Base-by-base conservation (phyloP, 2,113 vertebrate species). In the Eclectus roratus region DNA sequence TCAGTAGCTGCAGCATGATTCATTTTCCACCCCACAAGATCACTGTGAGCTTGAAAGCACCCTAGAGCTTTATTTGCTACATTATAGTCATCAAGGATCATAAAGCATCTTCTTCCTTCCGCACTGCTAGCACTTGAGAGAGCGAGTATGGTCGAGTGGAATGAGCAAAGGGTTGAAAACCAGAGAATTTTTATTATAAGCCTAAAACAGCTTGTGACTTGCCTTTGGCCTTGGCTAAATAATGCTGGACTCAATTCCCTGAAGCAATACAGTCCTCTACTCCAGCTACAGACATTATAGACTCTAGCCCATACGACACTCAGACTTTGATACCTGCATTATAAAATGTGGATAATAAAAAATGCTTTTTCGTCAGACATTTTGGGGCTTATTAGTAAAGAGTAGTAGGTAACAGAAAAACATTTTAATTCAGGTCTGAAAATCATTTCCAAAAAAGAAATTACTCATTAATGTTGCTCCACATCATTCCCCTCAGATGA, bases 21-120 rank as follows among this genome's bases (percentile, higher is more conserved):
- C 39, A 95, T 96, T 96, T 97, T 96, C 94, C 88, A 96, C 83
- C 85, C 73, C 77, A 93, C 16, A 43, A 91, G 91, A 94, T 89
- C 74, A 8, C 88, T 83, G 89, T 82, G 96, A 73, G 80, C 72
- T 85, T 96, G 93, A 95, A 93, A 96, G 92, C 90, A 92, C 93
- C 94, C 95, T 81, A 94, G 96, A 95, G 88, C 90, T 97, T 96
- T 96, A 86, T 95, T 74, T 95, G 85, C 82, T 96, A 64, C 90
- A 65, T 91, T 91, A 88, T 72, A 96, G 68, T 85, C 96, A 96
- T 90, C 93, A 96, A 94, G 65, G 80, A 93, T 90, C 93, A 96
- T 96, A 96, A 97, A 96, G 90, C 90, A 94, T 97, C 92, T 84
- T 91, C 91, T 91, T 96, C 90, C 93, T 97, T 96, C 96, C 60